Conservation (phyloP, 2,113 vertebrate genomes). For the Nannospalax galili region DNA sequence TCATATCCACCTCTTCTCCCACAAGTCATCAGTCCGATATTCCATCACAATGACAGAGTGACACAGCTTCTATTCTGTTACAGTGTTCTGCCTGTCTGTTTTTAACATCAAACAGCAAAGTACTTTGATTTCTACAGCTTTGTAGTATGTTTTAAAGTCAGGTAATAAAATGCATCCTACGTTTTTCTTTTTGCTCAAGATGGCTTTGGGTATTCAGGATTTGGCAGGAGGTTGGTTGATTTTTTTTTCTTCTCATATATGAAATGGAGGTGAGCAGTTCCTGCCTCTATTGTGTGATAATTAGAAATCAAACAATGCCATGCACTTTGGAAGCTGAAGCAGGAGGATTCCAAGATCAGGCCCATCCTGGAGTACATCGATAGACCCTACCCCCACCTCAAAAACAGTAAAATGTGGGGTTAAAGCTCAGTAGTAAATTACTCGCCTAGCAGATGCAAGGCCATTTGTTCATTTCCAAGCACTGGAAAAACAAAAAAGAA, state of each 20-base stretch:
- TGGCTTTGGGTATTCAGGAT: not conserved
- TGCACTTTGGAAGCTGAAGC: not conserved
- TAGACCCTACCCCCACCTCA: not conserved
- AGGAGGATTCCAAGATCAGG: not conserved
- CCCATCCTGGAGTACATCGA: no score
- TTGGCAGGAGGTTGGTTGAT: not conserved
- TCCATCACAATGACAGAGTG: not conserved
- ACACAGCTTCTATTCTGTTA: not conserved
- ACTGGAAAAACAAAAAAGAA: not conserved
- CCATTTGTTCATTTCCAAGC: fast-evolving
- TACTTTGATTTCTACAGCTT: not conserved
- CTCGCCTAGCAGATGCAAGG: not conserved
- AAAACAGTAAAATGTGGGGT: not conserved
- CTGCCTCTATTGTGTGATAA: not conserved
- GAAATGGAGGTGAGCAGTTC: not conserved
- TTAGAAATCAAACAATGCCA: not conserved
- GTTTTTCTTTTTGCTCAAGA: not conserved
- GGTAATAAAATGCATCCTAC: not conserved
- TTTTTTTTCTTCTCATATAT: not conserved
- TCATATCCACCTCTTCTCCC: not conserved
- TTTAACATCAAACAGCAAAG: not conserved
- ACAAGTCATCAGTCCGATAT: not conserved
- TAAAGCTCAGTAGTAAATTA: fast-evolving
- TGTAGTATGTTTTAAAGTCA: not conserved
- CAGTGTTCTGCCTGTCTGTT: not conserved